Conservation (phyloP, 2,888 invertebrate species). For the Laothoe populi region DNA sequence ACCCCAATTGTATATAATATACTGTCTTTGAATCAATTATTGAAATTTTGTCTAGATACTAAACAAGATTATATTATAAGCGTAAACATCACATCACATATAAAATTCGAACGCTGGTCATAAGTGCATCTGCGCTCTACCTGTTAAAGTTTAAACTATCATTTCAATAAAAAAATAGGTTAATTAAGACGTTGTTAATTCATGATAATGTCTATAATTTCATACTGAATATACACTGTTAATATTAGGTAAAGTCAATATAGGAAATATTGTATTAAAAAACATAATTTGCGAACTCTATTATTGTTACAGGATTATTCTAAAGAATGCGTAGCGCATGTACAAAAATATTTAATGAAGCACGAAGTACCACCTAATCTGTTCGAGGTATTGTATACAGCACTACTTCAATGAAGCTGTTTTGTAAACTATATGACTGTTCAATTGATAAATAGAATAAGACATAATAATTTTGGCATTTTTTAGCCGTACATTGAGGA, state of each 20-base stretch:
- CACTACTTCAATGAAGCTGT: conserved; percentile 32
- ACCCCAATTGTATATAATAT: too few species aligned
- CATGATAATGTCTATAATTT: too few species aligned
- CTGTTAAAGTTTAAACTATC: too few species aligned
- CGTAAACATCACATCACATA: too few species aligned
- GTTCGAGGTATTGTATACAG: conserved; percentile 91
- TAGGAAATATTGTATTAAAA: not conserved
- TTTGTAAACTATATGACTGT: not conserved
- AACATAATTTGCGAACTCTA: conserved; percentile 33
- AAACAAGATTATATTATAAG: too few species aligned
- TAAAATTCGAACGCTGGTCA: too few species aligned
- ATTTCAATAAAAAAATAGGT: too few species aligned
- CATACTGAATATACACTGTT: not conserved
- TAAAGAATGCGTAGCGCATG: conserved; percentile 98
- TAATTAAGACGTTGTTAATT: too few species aligned
- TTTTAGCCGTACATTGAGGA: conserved; percentile 99
- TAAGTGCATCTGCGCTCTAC: too few species aligned
- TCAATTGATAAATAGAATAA: not conserved
- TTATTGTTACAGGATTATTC: conserved; percentile 95
- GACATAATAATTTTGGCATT: conserved; percentile 30
- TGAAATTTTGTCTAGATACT: too few species aligned
- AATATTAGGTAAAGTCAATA: not conserved
- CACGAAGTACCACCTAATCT: conserved; percentile 98
- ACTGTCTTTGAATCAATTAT: too few species aligned
- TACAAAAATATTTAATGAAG: conserved; percentile 98